These are phyloP conservation scores for Sorex maritimensis DNA, from an alignment of 2,797 vertebrate species.

Conservation along the genomic window DNA sequence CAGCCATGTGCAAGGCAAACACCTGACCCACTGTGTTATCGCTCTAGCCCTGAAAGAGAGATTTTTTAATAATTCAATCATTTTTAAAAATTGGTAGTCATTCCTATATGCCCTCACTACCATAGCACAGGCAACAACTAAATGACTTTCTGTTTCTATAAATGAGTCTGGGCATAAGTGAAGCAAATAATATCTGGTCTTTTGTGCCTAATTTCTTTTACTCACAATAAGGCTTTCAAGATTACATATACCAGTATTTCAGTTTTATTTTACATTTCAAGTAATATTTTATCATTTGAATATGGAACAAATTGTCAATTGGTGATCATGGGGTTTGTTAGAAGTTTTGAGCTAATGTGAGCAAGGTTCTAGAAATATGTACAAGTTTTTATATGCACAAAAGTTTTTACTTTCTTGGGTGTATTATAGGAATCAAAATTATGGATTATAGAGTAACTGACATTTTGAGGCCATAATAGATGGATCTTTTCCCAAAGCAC, in stretches of 20 bases:
- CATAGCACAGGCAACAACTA: background rate
- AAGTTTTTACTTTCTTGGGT: background rate
- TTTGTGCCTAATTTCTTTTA: background rate
- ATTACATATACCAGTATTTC: background rate
- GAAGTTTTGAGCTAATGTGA: background rate
- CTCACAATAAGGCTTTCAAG: background rate
- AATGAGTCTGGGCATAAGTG: background rate
- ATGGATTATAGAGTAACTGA: background rate
- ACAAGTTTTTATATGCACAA: background rate
- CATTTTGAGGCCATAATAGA: background rate
- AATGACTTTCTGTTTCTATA: slow-evolving; percentile 10
- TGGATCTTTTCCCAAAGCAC: background rate
- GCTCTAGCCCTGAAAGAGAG: too few species aligned
- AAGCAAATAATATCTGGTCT: background rate
- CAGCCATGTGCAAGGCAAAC: too few species aligned
- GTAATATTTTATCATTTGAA: background rate
- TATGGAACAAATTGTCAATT: background rate
- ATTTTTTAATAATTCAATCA: slow-evolving; percentile 20
- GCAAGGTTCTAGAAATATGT: background rate
- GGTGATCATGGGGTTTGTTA: background rate
- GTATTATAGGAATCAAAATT: background rate
- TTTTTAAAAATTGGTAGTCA: background rate
- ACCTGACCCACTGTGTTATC: too few species aligned
- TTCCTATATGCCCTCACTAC: background rate
- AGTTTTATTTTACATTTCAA: background rate